Evolutionary conservation across 2,113 vertebrate species (phyloP).

Genomic region (Grus americana): DNA sequence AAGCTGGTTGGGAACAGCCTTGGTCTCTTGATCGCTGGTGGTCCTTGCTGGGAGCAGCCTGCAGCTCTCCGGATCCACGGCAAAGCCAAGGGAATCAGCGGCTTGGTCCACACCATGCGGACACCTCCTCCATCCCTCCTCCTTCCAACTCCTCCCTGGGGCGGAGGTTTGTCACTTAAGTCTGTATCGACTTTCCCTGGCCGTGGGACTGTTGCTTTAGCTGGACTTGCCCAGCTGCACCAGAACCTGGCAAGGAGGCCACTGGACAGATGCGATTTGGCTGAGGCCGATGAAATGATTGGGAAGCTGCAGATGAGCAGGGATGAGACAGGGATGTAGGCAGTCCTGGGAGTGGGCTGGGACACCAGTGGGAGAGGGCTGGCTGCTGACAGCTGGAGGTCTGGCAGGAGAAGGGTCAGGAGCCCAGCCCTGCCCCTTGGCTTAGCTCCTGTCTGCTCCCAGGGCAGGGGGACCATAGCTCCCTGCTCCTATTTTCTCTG

Average conservation of each 20-base stretch:
- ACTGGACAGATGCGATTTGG: slow-evolving; percentile 6
- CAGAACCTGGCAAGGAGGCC: not conserved
- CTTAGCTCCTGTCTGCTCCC: not conserved
- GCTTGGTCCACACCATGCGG: not conserved
- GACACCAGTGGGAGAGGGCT: not conserved
- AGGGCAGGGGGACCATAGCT: not conserved
- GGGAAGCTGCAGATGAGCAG: slow-evolving; percentile 1
- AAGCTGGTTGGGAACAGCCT: not conserved
- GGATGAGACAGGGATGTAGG: slow-evolving; percentile 27
- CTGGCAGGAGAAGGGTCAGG: not conserved
- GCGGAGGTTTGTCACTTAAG: not conserved
- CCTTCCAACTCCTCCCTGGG: not conserved
- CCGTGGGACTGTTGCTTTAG: not conserved
- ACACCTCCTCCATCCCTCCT: not conserved
- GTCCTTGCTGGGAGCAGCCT: not conserved
- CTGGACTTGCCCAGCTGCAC: not conserved
- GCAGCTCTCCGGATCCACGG: not conserved
- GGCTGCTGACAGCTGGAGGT: slow-evolving; percentile 12
- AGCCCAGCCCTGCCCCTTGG: not conserved
- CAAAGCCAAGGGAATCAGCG: not conserved
- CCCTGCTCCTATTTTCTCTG: not conserved
- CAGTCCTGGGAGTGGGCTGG: slow-evolving; percentile 38
- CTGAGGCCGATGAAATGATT: not conserved
- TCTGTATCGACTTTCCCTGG: rapidly evolving
- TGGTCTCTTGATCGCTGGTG: rapidly evolving